Base-by-base conservation (phyloP, 1,140 invertebrate species). In the Sycophila sp. region DNA sequence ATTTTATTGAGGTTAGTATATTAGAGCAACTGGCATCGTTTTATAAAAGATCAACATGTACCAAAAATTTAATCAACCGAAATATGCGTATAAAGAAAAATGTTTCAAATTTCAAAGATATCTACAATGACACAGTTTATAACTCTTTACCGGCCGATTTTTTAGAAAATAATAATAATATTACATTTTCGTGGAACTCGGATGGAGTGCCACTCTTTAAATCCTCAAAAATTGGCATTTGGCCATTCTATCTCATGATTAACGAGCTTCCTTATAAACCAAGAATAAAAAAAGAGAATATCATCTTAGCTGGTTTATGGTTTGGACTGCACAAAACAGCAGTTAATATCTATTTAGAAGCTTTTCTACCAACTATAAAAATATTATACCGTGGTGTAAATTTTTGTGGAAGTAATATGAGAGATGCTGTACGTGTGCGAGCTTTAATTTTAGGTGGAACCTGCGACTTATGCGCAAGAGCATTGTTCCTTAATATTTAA, bases 241-340 rank as follows among this genome's bases (percentile, higher is more conserved):
- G 47, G 47, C 47, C 47, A 5, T 51, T 51, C 7, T 51, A 76
- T 24, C 26, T 51, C 6, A 51, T 51, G 47, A 51, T 51, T 13
- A 51, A 24, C 34, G n/a, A n/a, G n/a, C n/a, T n/a, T n/a, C n/a
- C n/a, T n/a, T n/a, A n/a, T n/a, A n/a, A n/a, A n/a, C n/a, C 34
- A 13, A 36, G 13, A 36, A 55, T 62, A 71, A 67, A 47, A n/a
- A 34, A 73, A 22, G 76, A 75, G 56, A 78, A 76, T 60, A 19
- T 71, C 7, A 64, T 77, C 22, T 42, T 77, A n/a, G 63, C 53
- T 15, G 73, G n/a, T n/a, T n/a, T n/a, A n/a, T n/a, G n/a, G n/a
- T n/a, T n/a, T n/a, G n/a, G n/a, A n/a, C n/a, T n/a, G 71, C 4
- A 1, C 74, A n/a, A 55, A 55, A 26, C 51, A 6, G 5, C 13